A percentile compares a stretch with the other conserved stretches of the same genome.
phyloP scores from a whole-genome alignment of 2,113 vertebrate genomes.

The Scatophagus argus region DNA sequence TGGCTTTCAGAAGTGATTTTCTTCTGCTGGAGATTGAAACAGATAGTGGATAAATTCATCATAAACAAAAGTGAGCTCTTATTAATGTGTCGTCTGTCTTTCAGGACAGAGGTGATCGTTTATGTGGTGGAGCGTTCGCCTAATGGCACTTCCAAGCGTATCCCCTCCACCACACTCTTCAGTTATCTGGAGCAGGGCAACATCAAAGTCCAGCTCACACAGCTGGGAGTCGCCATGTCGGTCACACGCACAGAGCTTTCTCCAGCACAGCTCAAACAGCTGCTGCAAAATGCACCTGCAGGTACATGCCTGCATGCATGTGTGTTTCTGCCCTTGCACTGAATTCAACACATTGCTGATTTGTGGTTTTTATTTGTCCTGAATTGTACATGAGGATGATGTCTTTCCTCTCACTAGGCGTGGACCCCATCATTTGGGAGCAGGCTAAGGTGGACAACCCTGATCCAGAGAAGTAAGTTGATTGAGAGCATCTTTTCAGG shows the following conservation, averaged over 20 bases:
- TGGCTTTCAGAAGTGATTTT: not conserved
- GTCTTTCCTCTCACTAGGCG: slow-evolving; percentile 84
- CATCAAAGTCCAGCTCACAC: slow-evolving; percentile 89
- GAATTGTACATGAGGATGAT: not conserved
- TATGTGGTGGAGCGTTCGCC: slow-evolving; percentile 95
- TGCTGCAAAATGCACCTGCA: slow-evolving; percentile 93
- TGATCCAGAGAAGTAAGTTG: slow-evolving; percentile 94
- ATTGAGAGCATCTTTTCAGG: not conserved
- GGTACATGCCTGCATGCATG: slow-evolving; percentile 76
- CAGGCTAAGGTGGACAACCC: slow-evolving; percentile 99
- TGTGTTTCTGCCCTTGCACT: not conserved
- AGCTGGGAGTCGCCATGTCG: slow-evolving; percentile 90
- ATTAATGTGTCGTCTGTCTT: not conserved
- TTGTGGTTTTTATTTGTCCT: not conserved
- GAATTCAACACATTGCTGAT: not conserved
- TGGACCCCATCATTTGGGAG: slow-evolving; percentile 99
- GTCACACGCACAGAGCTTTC: slow-evolving; percentile 93
- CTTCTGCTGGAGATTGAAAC: too few relatives aligned
- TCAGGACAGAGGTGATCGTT: slow-evolving; percentile 95
- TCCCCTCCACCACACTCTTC: slow-evolving; percentile 89
- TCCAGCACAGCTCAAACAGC: slow-evolving; percentile 93
- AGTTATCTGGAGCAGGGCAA: slow-evolving; percentile 91
- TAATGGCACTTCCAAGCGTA: slow-evolving; percentile 94
- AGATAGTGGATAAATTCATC: not conserved
- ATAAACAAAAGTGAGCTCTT: not conserved